These are phyloP conservation scores for Eugnorisma glareosa DNA, from an alignment of 2,888 invertebrate species.

Conservation along the genomic window DNA sequence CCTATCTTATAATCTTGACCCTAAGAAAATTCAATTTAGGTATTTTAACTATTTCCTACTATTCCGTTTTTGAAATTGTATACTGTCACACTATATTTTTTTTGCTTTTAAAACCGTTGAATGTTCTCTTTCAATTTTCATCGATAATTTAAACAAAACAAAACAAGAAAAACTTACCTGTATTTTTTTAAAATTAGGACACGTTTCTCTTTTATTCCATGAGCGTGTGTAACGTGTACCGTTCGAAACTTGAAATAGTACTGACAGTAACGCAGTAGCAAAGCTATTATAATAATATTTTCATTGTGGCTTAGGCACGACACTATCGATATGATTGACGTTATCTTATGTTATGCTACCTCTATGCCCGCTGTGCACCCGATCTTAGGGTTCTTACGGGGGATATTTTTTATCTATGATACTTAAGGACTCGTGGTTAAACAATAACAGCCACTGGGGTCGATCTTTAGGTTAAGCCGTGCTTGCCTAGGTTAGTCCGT, in stretches of 20 bases:
- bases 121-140: not conserved
- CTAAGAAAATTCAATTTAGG: too few relatives aligned
- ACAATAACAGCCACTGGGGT: not conserved
- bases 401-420: conserved; percentile 7
- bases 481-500: not conserved
- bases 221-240: conserved; percentile 29
- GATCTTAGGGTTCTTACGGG: conserved; percentile 28
- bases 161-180: conserved; percentile 38
- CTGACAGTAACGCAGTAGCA: conserved; percentile 39
- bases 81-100: not conserved
- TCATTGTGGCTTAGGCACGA: conserved; percentile 25
- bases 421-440: not conserved
- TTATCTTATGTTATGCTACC: conserved; percentile 49
- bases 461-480: not conserved
- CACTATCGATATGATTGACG: conserved; percentile 65
- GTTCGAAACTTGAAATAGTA: conserved; percentile 39
- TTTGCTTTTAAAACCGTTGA: not conserved
- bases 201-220: conserved; percentile 52
- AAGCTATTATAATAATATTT: conserved; percentile 58
- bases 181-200: conserved; percentile 8
- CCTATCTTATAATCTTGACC: not conserved
- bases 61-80: too few relatives aligned
- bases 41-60: too few relatives aligned
- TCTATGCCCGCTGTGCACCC: conserved; percentile 17
- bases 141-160: not conserved